These are phyloP conservation scores for Sebastes steindachneri DNA, from an alignment of 2,797 vertebrate genomes.

Conservation along the genomic window DNA sequence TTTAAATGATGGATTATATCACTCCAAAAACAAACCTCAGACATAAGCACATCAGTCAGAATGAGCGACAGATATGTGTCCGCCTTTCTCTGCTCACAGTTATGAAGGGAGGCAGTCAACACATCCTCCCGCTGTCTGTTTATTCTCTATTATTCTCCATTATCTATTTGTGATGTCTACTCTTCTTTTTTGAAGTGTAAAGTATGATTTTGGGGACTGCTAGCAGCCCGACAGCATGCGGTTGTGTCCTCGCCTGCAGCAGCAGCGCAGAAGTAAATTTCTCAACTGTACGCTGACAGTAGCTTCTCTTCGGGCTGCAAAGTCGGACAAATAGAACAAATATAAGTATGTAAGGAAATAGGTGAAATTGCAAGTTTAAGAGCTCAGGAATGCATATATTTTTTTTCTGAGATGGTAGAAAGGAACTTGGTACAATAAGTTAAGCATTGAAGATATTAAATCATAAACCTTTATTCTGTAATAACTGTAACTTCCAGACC, in stretches of 20 bases:
- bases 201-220: neutral
- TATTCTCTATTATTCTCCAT: neutral
- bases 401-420: neutral
- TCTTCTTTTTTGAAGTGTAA: neutral
- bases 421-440: neutral
- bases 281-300: neutral
- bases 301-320: neutral
- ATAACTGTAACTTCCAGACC: no score
- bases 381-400: neutral
- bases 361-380: neutral
- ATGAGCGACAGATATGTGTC: neutral
- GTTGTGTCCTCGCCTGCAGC: neutral
- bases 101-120: neutral
- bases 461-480: neutral
- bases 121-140: slow-evolving; percentile 4
- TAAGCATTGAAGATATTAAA: neutral
- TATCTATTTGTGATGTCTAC: neutral
- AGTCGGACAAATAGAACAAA: neutral
- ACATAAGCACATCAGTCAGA: slow-evolving; percentile 1
- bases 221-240: neutral
- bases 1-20: slow-evolving; percentile 29
- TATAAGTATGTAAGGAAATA: neutral
- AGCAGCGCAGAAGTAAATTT: neutral
- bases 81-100: neutral
- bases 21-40: slow-evolving; percentile 3